Conservation (phyloP, 2,888 invertebrate genomes). For the Tigriopus californicus region DNA sequence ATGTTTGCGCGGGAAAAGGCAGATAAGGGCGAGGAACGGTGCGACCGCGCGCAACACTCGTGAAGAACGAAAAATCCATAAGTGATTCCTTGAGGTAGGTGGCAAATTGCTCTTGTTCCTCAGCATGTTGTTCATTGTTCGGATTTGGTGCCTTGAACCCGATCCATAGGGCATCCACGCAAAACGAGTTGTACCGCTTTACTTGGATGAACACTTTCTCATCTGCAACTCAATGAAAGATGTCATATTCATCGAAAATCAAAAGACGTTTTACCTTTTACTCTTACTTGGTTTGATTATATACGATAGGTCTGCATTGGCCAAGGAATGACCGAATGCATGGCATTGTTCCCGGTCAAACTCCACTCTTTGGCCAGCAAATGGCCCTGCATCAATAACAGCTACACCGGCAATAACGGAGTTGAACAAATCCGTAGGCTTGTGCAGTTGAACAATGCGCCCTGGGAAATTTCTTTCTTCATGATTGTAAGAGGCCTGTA, state of each 20-base stretch:
- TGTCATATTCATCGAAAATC: not conserved
- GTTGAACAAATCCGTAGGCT: not conserved
- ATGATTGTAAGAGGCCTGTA: too few species aligned
- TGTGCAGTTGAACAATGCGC: not conserved
- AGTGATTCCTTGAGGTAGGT: not conserved
- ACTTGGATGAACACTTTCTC: conserved; percentile 2
- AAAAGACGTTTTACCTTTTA: not conserved
- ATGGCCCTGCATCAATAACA: conserved; percentile 10
- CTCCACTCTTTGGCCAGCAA: conserved; percentile 10
- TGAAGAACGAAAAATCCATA: not conserved
- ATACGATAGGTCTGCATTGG: not conserved
- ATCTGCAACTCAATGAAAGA: not conserved
- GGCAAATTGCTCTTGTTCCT: not conserved
- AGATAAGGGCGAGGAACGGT: not conserved
- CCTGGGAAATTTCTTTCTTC: not conserved
- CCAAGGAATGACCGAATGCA: not conserved
- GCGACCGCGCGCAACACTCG: not conserved
- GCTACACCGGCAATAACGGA: conserved; percentile 2
- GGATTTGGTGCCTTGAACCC: not conserved
- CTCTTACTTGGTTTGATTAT: not conserved
- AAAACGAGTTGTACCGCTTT: conserved; percentile 12
- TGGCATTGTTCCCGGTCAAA: conserved; percentile 10
- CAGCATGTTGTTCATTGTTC: not conserved
- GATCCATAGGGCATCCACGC: conserved; percentile 8
- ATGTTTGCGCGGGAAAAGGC: not conserved